These are phyloP conservation scores for Eclectus roratus DNA, from an alignment of 2,113 vertebrate species.

Conservation along the genomic window DNA sequence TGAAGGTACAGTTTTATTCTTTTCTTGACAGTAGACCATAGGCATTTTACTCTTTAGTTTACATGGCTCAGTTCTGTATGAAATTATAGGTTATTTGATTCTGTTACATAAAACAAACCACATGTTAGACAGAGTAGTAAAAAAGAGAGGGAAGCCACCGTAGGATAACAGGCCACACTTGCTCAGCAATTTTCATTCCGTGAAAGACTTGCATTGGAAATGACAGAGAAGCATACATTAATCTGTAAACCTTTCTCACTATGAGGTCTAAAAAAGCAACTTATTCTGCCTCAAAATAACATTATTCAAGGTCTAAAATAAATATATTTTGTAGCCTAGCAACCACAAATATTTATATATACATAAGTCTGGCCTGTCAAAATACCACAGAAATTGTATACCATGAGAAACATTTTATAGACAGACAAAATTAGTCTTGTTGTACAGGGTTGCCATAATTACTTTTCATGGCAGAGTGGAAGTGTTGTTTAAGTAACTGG, in stretches of 20 bases:
- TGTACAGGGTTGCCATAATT: constrained; percentile 22
- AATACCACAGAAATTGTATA: constrained; percentile 58
- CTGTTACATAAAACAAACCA: not conserved
- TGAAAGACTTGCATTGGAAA: constrained; percentile 14
- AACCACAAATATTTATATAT: constrained; percentile 70
- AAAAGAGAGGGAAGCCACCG: not conserved
- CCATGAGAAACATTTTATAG: constrained; percentile 18
- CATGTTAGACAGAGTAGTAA: not conserved
- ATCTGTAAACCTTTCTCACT: not conserved
- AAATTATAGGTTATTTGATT: not conserved
- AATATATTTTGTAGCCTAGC: constrained; percentile 58
- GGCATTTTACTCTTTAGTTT: not conserved
- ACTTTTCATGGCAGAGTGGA: not conserved
- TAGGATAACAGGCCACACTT: not conserved
- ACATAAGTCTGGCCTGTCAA: constrained; percentile 36
- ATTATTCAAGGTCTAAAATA: constrained; percentile 45
- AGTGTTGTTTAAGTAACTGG: not conserved
- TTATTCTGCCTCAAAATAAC: constrained; percentile 58
- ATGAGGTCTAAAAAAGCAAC: constrained; percentile 38
- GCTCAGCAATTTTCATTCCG: not conserved
- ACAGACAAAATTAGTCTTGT: constrained; percentile 40
- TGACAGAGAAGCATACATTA: constrained; percentile 19
- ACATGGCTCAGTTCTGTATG: not conserved
- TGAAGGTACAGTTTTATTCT: not conserved
- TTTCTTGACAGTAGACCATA: not conserved